Evolutionary conservation across 2,797 vertebrate genomes (phyloP).

Genomic region (Odontamblyopus rebecca): DNA sequence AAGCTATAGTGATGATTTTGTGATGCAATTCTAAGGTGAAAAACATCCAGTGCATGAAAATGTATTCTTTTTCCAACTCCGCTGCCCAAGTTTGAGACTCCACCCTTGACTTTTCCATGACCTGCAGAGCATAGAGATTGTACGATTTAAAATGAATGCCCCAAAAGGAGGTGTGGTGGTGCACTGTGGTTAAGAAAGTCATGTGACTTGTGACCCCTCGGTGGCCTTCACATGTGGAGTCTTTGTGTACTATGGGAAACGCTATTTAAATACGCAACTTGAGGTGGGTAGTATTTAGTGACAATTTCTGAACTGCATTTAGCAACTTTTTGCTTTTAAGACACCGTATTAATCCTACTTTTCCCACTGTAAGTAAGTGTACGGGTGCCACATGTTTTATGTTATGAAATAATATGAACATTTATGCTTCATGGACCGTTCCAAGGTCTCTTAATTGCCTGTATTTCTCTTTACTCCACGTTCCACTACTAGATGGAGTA

Average conservation of each 20-base stretch:
- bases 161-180: background rate
- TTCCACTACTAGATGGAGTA: background rate
- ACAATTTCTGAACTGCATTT: background rate
- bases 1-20: background rate
- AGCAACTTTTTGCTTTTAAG: background rate
- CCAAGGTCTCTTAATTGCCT: background rate
- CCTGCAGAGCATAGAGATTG: constrained; percentile 5
- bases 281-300: background rate
- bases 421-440: background rate
- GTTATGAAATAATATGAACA: background rate
- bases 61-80: constrained; percentile 17
- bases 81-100: constrained; percentile 13
- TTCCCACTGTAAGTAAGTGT: no score
- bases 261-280: background rate
- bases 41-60: background rate
- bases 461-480: background rate
- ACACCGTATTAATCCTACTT: no score
- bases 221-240: background rate
- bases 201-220: background rate
- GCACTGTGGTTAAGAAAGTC: background rate
- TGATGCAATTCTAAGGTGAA: constrained; percentile 1
- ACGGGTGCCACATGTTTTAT: background rate
- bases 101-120: constrained; percentile 10
- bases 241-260: background rate
- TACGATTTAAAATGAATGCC: background rate